Evolutionary conservation across 2,888 invertebrate genomes (phyloP), one percentile per base, ranked within the genome.

Genomic region (Oscheius onirici): DNA sequence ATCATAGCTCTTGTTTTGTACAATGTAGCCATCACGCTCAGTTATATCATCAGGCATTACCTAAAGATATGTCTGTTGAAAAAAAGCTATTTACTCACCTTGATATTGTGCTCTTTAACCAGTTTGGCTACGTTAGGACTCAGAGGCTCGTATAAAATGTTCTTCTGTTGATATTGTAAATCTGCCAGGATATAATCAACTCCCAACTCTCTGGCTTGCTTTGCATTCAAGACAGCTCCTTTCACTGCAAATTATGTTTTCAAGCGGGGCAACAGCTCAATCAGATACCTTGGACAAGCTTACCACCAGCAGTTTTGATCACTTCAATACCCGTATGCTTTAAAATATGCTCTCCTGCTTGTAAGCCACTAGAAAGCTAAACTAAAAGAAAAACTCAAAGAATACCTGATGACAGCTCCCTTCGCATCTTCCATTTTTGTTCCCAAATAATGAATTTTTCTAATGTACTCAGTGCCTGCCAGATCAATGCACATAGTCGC

Each of bases 401-500:
- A 20, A 11, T 44, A 57, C 79, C 76, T 83, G 58, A 85, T 83
- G 15, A 87, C 83, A 6, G 83, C 86, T 10, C 85, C 86, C 66
- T 86, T 87, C 13, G 87, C 87, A 55, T 83, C 84, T 54, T 87
- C 87, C 85, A 87, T 87, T 52, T 86, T 87, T 8, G 77, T 85
- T 52, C 87, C 87, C 20, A 87, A 51, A 58, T 87, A 84, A 44
- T 87, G 87, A 57, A 86, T 87, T 72, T 84, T 86, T 15, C 83
- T 77, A 24, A 87, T 86, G 68, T 87, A 87, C 60, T 87, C 86
- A 1, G 87, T 87, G 61, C 87, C 87, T 5, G 86, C 87, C 51
- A 86, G 70, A 72, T 87, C 87, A 51, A 87, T 87, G 67, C 87
- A 87, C 87, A 87, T 87, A 15, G 87, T 87, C 8, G 87, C 85